phyloP scores from a whole-genome alignment of 2,888 invertebrate species.

The Spisula solida region DNA sequence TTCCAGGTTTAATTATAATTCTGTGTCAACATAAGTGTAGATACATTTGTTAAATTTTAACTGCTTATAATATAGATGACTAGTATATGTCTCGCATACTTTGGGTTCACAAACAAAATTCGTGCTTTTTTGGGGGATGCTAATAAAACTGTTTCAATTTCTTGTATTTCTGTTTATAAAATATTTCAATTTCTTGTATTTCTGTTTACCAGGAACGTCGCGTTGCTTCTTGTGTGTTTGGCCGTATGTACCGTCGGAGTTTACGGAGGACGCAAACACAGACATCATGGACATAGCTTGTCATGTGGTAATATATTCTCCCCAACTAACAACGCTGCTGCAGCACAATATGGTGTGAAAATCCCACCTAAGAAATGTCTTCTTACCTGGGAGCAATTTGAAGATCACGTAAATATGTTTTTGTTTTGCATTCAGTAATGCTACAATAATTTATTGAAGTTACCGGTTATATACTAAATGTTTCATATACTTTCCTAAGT shows the following conservation, averaged over 20 bases:
- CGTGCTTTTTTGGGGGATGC: too few species aligned
- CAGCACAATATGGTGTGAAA: not conserved
- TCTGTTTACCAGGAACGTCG: not conserved
- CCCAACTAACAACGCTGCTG: not conserved
- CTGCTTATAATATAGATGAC: too few species aligned
- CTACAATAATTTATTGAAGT: too few species aligned
- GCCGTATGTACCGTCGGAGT: not conserved
- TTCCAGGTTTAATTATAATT: too few species aligned
- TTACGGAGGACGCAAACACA: not conserved
- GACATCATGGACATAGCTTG: not conserved
- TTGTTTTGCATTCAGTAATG: not conserved
- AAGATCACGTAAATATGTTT: not conserved
- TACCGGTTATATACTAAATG: too few species aligned
- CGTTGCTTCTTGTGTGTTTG: not conserved
- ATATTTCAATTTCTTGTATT: not conserved
- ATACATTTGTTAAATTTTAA: too few species aligned
- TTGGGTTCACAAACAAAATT: too few species aligned
- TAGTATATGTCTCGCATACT: too few species aligned
- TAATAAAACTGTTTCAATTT: too few species aligned
- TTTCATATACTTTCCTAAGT: too few species aligned
- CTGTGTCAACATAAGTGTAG: too few species aligned
- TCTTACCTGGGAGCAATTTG: not conserved
- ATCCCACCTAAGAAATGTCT: not conserved
- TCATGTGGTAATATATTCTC: not conserved
- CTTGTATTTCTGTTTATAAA: too few species aligned